A percentile compares a stretch with the other conserved stretches of the same genome.
Evolutionary conservation across 2,888 invertebrate species (phyloP).

Genomic region (Oegoconia quadripuncta): DNA sequence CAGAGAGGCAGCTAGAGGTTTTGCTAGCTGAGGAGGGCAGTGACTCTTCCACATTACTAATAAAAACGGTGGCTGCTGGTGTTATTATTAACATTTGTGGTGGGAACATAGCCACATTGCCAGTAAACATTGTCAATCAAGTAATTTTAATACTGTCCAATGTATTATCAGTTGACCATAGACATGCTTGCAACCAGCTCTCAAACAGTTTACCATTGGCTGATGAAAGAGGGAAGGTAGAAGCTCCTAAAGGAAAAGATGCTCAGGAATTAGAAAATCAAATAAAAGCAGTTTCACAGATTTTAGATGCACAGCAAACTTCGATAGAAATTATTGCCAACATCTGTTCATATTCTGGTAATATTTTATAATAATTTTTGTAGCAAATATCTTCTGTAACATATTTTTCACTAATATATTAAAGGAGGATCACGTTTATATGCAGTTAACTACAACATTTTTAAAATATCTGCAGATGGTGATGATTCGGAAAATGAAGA

Average conservation of each 20-base stretch:
- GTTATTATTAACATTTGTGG: slow-evolving; percentile 76
- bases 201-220: slow-evolving; percentile 68
- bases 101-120: slow-evolving; percentile 55
- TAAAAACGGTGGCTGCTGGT: slow-evolving; percentile 80
- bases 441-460: background rate
- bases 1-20: slow-evolving; percentile 59
- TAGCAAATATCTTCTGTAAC: background rate
- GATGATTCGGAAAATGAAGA: slow-evolving; percentile 45
- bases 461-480: slow-evolving; percentile 7
- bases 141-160: slow-evolving; percentile 72
- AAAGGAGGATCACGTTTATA: background rate
- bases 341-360: slow-evolving; percentile 83
- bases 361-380: slow-evolving; percentile 13
- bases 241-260: slow-evolving; percentile 51
- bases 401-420: background rate
- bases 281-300: slow-evolving; percentile 67
- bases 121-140: slow-evolving; percentile 65
- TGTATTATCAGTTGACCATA: slow-evolving; percentile 76
- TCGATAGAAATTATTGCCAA: slow-evolving; percentile 86
- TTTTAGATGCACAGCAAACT: slow-evolving; percentile 83
- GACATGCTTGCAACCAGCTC: slow-evolving; percentile 65
- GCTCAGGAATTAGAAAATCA: slow-evolving; percentile 65
- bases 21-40: slow-evolving; percentile 58
- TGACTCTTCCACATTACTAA: slow-evolving; percentile 59
- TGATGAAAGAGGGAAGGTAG: slow-evolving; percentile 43